Evolutionary conservation across 30 jellyfish, hydroid and myxozoan genomes (phyloP), one percentile per base, ranked within the genome.

Genomic region (Hydra vulgaris): DNA sequence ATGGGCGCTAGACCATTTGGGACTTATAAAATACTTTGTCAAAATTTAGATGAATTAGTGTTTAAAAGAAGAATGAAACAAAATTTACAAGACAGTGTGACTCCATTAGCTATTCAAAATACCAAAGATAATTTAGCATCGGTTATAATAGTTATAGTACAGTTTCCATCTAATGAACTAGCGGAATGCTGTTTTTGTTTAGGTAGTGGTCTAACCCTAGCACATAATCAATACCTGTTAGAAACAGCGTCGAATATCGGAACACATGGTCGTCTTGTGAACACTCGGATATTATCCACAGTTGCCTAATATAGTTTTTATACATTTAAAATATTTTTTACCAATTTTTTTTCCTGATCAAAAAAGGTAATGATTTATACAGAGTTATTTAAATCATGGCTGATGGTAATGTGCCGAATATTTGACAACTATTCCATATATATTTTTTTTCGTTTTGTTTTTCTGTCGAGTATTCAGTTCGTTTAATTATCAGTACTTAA

Each of bases 1-100:
- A 90, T 90, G 97, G 95, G 89, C 12, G 85, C 94, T 70, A 72
- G 97, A 21, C 97, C 97, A 4, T 85, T 83, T 23, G 85, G 95
- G 0, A 5, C 71, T 17, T 90, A 90, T 71, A 81, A 86, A 4
- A 77, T 73, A 7, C 81, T 73, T 73, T 73, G 81, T 21, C 73
- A 73, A 16, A 73, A 25, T 22, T 15, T 3, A 5, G 81, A 73
- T n/a, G 52, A 40, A 40, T 12, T 40, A 40, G 12, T 40, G 12
- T 3, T 5, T 5, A 40, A 40, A 12, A 5, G 61, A 40, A 40
- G 12, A 40, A 12, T 54, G 8, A 18, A 22, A 18, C 8, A 73
- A 73, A 40, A 3, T 5, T 40, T 12, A 21, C 89, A 25, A 61
- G 25, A 27, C 20, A 72, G 86, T 16, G 23, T 89, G 5, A 23